Conservation (phyloP, 1,140 invertebrate genomes). For the Papilio polyxenes region DNA sequence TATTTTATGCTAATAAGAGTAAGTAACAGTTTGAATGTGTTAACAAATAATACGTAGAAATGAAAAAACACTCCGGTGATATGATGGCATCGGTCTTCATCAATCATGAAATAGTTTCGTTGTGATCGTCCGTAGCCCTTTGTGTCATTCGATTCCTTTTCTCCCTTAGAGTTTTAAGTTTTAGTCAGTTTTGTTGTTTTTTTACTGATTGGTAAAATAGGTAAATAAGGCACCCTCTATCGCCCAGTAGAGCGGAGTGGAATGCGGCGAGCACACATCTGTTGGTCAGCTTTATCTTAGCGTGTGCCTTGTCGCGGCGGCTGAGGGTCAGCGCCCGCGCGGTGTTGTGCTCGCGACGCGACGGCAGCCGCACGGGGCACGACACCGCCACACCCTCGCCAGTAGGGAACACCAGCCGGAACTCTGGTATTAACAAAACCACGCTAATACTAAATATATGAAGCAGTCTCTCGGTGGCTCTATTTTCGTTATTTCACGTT, state of each 20-base stretch:
- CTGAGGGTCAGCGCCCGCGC: conserved; percentile 60
- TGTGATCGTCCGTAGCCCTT: no score
- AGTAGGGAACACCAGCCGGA: conserved; percentile 69
- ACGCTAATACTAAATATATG: not conserved
- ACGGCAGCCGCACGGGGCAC: conserved; percentile 54
- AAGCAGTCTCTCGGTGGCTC: not conserved
- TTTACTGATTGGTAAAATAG: not conserved
- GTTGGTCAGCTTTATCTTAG: conserved; percentile 63
- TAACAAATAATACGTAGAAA: no score
- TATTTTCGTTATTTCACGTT: no score
- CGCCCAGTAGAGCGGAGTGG: conserved; percentile 50
- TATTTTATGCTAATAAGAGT: not conserved
- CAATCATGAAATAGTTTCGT: no score
- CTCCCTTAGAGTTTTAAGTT: no score
- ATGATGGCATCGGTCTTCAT: no score
- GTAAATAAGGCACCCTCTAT: conserved; percentile 50
- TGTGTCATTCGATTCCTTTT: no score
- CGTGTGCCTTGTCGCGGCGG: conserved; percentile 62
- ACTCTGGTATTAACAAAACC: conserved; percentile 53
- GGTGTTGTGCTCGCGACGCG: conserved; percentile 52
- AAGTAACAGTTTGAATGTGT: no score
- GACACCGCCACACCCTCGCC: conserved; percentile 68
- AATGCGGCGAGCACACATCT: conserved; percentile 64
- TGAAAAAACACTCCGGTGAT: no score
- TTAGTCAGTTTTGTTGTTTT: no score